Evolutionary conservation across 2,797 vertebrate species (phyloP), one percentile per base, ranked within the genome.

Genomic region (Pipistrellus nathusii): DNA sequence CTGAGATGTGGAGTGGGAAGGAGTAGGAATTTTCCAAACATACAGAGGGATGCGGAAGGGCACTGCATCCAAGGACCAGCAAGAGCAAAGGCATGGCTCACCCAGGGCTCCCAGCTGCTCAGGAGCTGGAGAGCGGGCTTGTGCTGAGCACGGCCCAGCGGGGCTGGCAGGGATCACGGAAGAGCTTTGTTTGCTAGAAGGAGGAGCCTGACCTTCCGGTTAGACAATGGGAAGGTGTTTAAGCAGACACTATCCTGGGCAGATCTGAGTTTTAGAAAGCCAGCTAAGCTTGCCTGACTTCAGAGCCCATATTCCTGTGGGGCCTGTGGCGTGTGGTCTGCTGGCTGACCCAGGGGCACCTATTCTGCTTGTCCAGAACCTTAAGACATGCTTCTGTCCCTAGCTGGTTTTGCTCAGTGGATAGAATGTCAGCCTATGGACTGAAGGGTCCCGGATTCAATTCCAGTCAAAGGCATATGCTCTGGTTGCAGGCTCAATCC

Each of bases 41-140:
- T 38, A 57, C 9, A 35, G 55, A 87, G 59, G 64, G 53, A 15
- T 0, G 46, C n/a, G 27, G 77, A 57, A 72, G 86, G 86, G 57
- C 32, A 41, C 6, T 1, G 32, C 3, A 48, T 71, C 51, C 9
- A 2, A 48, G 85, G 80, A 72, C 69, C 10, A 72, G 64, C 62
- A 44, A 23, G 81, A 68, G 90, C 75, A 83, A 85, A 95, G 76
- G n/a, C 80, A 12, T 12, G 62, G 92, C 69, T 88, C 44, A 85
- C 78, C 62, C 1, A 0, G 93, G 83, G 46, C 32, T 51, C 69
- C 1, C 35, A 57, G 84, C 8, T n/a, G 48, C 55, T 44, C 21
- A 3, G 75, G 92, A 75, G 84, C 68, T 0, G 0, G 89, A 87
- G 51, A 92, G 59, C 59, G n/a, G 55, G 85, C 51, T 89, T 15